phyloP scores from a whole-genome alignment of 1,140 invertebrate genomes.

The Alviniconcha marisindica region DNA sequence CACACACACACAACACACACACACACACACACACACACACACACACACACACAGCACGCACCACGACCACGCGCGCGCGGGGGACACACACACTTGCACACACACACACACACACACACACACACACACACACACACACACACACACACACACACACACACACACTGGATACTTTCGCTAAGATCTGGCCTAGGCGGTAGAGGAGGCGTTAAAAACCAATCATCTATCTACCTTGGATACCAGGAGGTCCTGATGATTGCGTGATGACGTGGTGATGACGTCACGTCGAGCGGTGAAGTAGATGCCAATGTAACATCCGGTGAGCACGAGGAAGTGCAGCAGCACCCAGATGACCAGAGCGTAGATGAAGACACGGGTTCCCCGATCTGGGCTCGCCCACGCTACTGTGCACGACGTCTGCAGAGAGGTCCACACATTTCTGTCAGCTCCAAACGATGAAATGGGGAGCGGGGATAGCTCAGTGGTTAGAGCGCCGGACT shows the following conservation, averaged over 20 bases:
- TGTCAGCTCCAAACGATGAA: no score
- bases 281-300: background rate
- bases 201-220: no score
- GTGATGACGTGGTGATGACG: background rate
- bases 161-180: no score
- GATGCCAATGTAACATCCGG: constrained; percentile 18
- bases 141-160: background rate
- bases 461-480: no score
- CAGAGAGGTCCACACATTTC: background rate
- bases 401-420: constrained; percentile 20
- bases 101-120: constrained; percentile 15
- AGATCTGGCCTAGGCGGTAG: no score
- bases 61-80: no score
- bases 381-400: background rate
- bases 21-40: background rate
- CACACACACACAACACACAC: background rate
- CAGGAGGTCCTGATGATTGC: constrained; percentile 18
- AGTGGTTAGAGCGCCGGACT: no score
- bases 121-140: background rate
- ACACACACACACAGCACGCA: background rate
- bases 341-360: background rate
- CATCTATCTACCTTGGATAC: constrained; percentile 33
- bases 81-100: background rate
- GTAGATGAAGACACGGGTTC: background rate
- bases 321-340: background rate